Percentiles rank a stretch among this genome's conserved stretches.
Conservation (phyloP, 2,113 vertebrate genomes). For the Calyptommatus sinebrachiatus region DNA sequence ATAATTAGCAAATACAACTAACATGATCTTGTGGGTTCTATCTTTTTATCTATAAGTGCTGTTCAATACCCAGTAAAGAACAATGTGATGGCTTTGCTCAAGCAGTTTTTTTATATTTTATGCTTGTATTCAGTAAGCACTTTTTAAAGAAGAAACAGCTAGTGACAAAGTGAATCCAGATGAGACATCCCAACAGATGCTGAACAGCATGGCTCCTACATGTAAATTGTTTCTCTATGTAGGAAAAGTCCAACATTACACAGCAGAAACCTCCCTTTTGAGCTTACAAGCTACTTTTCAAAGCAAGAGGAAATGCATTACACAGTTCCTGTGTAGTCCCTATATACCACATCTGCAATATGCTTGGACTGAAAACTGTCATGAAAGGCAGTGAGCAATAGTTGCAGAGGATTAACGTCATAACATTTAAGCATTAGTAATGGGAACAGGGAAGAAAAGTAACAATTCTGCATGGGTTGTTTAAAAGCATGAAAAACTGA, state of each 20-base stretch:
- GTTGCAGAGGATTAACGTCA: not conserved
- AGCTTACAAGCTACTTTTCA: not conserved
- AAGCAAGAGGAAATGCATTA: conserved; percentile 10
- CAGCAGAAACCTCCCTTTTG: conserved; percentile 14
- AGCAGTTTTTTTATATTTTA: conserved; percentile 4
- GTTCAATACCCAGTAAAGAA: not conserved
- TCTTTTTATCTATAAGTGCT: not conserved
- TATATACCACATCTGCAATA: conserved; percentile 1
- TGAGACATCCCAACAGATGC: not conserved
- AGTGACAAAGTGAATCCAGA: conserved; percentile 7
- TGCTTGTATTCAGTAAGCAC: not conserved
- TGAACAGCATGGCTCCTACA: not conserved
- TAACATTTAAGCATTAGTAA: conserved; percentile 15
- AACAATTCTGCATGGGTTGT: not conserved
- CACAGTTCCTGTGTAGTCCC: conserved; percentile 18
- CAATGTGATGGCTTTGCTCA: not conserved
- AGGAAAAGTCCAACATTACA: conserved; percentile 11
- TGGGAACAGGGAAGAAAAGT: not conserved
- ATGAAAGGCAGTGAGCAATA: not conserved
- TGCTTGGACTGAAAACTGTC: conserved; percentile 13
- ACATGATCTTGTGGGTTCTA: not conserved
- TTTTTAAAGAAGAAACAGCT: not conserved
- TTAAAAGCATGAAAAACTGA: not conserved
- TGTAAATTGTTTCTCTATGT: not conserved
- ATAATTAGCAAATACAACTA: not conserved